Percentiles rank a stretch among this genome's conserved stretches.
Evolutionary conservation across 2,797 vertebrate genomes (phyloP).

Genomic region (Hybognathus amarus): DNA sequence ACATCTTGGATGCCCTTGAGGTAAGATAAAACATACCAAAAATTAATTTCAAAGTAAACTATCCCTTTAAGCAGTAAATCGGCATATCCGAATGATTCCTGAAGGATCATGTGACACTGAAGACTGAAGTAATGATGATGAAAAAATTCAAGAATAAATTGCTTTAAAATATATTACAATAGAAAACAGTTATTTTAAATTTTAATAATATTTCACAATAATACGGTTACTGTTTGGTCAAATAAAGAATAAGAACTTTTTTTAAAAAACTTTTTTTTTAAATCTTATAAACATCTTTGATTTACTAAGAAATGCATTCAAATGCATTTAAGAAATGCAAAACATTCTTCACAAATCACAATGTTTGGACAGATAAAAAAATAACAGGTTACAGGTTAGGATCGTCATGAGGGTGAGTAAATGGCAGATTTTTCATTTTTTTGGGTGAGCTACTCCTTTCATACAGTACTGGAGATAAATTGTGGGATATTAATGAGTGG

Average conservation of each 20-base stretch:
- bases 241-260: not conserved
- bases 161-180: not conserved
- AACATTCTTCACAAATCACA: not conserved
- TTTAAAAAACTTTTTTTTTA: not conserved
- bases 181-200: not conserved
- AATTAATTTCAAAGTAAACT: too few relatives aligned
- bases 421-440: conserved; percentile 42
- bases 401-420: not conserved
- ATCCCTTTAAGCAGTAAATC: not conserved
- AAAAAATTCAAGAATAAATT: not conserved
- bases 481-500: conserved; percentile 52
- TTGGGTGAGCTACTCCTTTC: conserved; percentile 2
- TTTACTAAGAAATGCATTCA: not conserved
- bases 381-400: not conserved
- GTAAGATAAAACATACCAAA: too few relatives aligned
- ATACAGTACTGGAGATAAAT: conserved; percentile 2
- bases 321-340: too few relatives aligned
- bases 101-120: not conserved
- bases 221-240: not conserved
- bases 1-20: too few relatives aligned
- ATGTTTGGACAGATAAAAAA: not conserved
- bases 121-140: not conserved
- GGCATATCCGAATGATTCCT: not conserved
- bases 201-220: not conserved
- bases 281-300: not conserved